Conservation (phyloP, 2,797 vertebrate genomes). For the Thaleichthys pacificus region DNA sequence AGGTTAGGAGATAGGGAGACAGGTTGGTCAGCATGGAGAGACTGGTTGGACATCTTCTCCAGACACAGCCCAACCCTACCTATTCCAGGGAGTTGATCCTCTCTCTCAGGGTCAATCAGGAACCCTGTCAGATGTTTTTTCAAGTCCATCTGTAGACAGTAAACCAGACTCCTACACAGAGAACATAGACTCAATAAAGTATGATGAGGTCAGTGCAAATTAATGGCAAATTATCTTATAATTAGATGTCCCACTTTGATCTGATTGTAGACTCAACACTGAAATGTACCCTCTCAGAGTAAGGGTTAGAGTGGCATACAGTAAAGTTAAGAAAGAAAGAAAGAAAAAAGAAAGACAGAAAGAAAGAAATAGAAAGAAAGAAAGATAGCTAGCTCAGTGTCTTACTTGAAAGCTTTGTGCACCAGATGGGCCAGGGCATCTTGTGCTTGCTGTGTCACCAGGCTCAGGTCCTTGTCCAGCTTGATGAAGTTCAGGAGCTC, state of each 20-base stretch:
- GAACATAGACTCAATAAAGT: not conserved
- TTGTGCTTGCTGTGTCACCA: constrained; percentile 84
- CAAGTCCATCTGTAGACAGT: constrained; percentile 87
- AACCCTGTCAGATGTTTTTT: constrained; percentile 89
- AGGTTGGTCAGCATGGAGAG: no score
- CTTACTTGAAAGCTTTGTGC: constrained; percentile 89
- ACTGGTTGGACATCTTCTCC: not conserved
- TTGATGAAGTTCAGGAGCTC: constrained; percentile 92
- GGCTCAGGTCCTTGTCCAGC: constrained; percentile 84
- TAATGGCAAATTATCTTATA: not conserved
- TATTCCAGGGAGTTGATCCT: constrained; percentile 84
- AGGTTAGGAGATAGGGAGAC: not conserved
- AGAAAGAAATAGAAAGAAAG: no score
- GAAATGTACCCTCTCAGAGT: not conserved
- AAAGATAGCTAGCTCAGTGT: not conserved
- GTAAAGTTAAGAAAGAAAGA: no score
- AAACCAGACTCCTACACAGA: constrained; percentile 78
- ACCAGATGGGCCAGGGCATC: constrained; percentile 85
- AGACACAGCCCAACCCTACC: constrained; percentile 61
- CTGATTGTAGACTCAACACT: not conserved
- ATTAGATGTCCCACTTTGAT: not conserved
- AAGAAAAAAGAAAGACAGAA: not conserved
- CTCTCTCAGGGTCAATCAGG: constrained; percentile 87
- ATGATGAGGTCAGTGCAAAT: not conserved
- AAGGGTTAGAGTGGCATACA: not conserved